Percentiles rank a stretch among this genome's conserved stretches.
Conservation (phyloP, 2,113 vertebrate species). For the Phaetusa simplex region DNA sequence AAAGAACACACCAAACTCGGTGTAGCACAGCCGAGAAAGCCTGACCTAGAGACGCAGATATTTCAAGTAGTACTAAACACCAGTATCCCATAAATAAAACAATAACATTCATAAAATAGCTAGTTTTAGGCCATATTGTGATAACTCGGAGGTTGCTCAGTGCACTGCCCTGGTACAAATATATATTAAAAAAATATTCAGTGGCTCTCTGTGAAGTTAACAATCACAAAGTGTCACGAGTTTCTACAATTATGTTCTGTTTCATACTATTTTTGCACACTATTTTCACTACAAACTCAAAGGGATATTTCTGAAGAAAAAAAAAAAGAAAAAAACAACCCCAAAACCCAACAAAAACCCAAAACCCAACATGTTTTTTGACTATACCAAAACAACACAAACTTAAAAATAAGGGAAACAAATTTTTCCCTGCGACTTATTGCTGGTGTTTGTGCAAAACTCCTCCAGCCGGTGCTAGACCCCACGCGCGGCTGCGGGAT, state of each 20-base stretch:
- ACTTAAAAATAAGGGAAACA: background rate
- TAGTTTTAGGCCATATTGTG: background rate
- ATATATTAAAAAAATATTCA: no score
- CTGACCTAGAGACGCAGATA: background rate
- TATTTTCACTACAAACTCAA: background rate
- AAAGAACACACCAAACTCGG: background rate
- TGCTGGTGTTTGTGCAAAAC: background rate
- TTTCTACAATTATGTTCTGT: background rate
- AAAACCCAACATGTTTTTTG: background rate
- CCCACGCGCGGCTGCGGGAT: rapidly evolving
- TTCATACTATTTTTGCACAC: background rate
- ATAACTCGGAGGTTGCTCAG: background rate
- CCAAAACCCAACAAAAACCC: no score
- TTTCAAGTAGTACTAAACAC: background rate
- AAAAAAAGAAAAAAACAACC: no score
- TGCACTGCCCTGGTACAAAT: background rate
- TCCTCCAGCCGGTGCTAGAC: background rate
- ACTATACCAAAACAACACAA: background rate
- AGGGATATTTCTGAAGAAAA: background rate
- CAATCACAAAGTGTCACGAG: rapidly evolving
- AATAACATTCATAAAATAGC: background rate
- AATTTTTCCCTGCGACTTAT: rapidly evolving
- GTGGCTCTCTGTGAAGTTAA: background rate
- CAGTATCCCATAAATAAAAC: background rate
- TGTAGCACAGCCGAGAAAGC: background rate